Conservation (phyloP, 2,113 vertebrate genomes). For the Herpetotheres cachinnans region DNA sequence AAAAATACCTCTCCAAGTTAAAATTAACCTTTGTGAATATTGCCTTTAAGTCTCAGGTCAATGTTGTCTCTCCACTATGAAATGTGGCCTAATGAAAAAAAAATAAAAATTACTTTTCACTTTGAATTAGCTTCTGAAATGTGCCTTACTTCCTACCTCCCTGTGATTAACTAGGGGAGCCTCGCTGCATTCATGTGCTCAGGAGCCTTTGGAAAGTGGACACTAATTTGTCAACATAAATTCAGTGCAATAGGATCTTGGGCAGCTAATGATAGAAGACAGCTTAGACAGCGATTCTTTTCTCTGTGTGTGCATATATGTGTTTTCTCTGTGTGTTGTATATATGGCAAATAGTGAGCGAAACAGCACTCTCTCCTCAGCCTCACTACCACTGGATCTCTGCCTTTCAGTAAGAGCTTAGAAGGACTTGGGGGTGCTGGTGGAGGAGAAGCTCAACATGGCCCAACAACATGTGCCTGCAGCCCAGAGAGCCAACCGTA, state of each 20-base stretch:
- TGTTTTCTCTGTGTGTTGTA: no score
- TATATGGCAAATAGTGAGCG: no score
- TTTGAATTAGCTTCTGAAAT: neutral
- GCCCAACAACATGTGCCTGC: no score
- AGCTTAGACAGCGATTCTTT: neutral
- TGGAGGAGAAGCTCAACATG: no score
- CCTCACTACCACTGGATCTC: no score
- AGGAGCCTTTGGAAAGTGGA: neutral
- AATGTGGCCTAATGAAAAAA: neutral
- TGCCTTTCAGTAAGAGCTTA: no score
- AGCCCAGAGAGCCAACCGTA: no score
- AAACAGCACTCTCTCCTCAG: no score
- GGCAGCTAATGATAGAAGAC: neutral
- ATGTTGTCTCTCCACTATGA: neutral
- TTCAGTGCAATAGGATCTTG: neutral
- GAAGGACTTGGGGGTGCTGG: no score
- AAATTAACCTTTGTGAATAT: neutral
- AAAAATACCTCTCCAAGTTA: neutral
- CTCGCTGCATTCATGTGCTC: neutral
- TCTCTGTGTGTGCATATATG: fast-evolving
- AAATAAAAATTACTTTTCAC: neutral
- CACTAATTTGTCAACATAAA: neutral
- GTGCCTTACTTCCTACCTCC: neutral
- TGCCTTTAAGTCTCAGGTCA: neutral
- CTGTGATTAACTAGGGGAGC: neutral